Conservation (phyloP, 2,113 vertebrate genomes). For the Apeltes quadracus region DNA sequence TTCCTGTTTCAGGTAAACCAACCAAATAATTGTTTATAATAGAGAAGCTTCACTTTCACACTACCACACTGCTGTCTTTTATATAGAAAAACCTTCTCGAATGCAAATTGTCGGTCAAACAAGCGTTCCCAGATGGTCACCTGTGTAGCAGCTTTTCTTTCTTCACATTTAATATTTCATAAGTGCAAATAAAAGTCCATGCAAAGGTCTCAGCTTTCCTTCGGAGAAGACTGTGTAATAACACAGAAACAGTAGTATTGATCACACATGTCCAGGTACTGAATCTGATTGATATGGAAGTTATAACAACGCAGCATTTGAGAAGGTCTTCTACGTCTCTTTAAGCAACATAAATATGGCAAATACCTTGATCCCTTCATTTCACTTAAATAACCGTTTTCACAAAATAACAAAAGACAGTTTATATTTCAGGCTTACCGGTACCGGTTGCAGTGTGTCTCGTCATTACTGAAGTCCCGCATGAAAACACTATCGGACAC, state of each 20-base stretch:
- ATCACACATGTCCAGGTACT: slow-evolving; percentile 18
- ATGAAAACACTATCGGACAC: slow-evolving; percentile 20
- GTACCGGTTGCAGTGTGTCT: slow-evolving; percentile 29
- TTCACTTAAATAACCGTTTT: slow-evolving; percentile 54
- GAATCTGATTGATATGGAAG: neutral
- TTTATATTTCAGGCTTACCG: slow-evolving; percentile 54
- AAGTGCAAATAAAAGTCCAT: slow-evolving; percentile 26
- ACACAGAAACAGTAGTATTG: neutral
- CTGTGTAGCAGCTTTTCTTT: slow-evolving; percentile 36
- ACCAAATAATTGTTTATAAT: slow-evolving; percentile 6
- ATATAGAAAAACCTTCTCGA: slow-evolving; percentile 36
- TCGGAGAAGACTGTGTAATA: neutral
- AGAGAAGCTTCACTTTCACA: slow-evolving; percentile 35
- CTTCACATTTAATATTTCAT: neutral
- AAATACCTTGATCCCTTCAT: slow-evolving; percentile 76
- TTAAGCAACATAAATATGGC: slow-evolving; percentile 57
- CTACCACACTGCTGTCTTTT: slow-evolving; percentile 4
- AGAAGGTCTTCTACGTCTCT: slow-evolving; percentile 40
- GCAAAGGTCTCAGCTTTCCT: neutral
- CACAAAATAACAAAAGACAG: slow-evolving; percentile 39
- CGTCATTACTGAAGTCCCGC: slow-evolving; percentile 49
- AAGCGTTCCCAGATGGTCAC: slow-evolving; percentile 6
- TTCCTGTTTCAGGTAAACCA: slow-evolving; percentile 9
- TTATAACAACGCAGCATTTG: slow-evolving; percentile 34
- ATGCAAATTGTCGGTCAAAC: slow-evolving; percentile 12